A percentile compares a stretch with the other conserved stretches of the same genome.
Evolutionary conservation across 2,797 vertebrate genomes (phyloP).

Genomic region (Enteromius paludinosus): DNA sequence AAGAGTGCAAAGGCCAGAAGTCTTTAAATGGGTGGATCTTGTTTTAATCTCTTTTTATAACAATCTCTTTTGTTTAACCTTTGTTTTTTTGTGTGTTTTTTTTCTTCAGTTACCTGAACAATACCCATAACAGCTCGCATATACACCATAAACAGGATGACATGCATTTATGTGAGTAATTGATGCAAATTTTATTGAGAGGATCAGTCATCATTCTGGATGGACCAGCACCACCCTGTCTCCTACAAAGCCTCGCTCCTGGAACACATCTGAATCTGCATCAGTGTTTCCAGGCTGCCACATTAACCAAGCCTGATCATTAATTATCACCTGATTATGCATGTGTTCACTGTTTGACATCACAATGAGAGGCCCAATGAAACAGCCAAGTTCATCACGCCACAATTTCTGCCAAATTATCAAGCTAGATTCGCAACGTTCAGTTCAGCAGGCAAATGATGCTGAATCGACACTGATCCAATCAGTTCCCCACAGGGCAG

Average conservation of each 20-base stretch:
- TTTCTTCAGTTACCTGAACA: background rate
- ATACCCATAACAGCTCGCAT: too few species aligned
- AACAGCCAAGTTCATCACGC: constrained; percentile 23
- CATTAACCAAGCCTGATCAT: constrained; percentile 20
- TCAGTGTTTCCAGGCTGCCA: background rate
- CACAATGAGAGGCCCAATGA: constrained; percentile 16
- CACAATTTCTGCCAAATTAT: constrained; percentile 41
- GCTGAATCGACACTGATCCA: constrained; percentile 43
- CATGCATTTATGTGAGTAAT: background rate
- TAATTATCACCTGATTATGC: constrained; percentile 35
- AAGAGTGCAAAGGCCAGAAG: background rate
- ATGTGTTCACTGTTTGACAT: constrained; percentile 37
- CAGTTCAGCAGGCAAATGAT: constrained; percentile 24
- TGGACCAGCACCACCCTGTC: background rate
- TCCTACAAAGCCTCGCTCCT: background rate
- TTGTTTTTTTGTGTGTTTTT: background rate
- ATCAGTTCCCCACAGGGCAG: constrained; percentile 29
- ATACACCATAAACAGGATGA: background rate
- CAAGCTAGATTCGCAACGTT: constrained; percentile 18
- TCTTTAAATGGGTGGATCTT: background rate
- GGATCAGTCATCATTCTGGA: background rate
- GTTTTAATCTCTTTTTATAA: too few species aligned
- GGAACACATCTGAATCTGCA: constrained; percentile 8
- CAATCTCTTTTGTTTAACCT: too few species aligned
- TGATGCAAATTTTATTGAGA: background rate